Evolutionary conservation across 2,113 vertebrate species (phyloP).

Genomic region (Pterocles gutturalis): DNA sequence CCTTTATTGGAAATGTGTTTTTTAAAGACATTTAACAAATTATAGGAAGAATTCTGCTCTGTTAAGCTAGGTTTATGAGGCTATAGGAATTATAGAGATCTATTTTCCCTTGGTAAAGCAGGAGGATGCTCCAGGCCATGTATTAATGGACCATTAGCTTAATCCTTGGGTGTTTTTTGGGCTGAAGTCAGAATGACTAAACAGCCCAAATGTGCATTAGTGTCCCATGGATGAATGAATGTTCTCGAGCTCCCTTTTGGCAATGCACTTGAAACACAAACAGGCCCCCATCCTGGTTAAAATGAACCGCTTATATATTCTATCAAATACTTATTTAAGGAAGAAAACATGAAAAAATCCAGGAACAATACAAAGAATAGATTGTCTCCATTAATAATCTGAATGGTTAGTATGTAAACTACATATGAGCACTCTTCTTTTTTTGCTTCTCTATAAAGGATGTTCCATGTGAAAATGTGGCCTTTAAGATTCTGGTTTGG

Average conservation of each 20-base stretch:
- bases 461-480: background rate
- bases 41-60: background rate
- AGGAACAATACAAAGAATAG: background rate
- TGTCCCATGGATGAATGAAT: background rate
- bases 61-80: background rate
- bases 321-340: background rate
- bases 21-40: background rate
- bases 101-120: conserved; percentile 44
- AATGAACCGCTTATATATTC: background rate
- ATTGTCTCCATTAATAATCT: background rate
- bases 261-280: background rate
- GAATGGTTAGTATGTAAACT: background rate
- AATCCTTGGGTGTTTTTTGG: background rate
- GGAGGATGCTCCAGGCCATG: background rate
- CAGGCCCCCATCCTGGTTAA: background rate
- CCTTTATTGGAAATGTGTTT: background rate
- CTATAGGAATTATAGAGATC: background rate
- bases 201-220: background rate
- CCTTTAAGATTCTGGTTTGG: background rate
- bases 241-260: conserved; percentile 19
- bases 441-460: background rate
- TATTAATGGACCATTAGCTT: conserved; percentile 12
- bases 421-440: background rate
- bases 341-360: background rate
- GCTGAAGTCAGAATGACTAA: conserved; percentile 26